Evolutionary conservation across 2,888 invertebrate species (phyloP), one percentile per base, ranked within the genome.

Genomic region (Embidobia sp.): DNA sequence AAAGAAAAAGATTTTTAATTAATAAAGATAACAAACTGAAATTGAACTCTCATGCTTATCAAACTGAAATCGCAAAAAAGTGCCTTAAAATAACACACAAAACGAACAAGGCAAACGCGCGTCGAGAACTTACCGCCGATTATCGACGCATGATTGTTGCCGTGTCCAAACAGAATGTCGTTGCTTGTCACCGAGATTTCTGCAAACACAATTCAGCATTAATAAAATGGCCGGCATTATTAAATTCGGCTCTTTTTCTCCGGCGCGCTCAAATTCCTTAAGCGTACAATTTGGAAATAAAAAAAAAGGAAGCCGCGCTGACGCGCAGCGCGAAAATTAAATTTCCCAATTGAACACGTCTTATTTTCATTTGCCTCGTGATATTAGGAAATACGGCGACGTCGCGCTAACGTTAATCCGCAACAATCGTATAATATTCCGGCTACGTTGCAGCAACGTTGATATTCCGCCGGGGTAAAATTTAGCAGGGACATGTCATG

Each of bases 341-440:
- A 70, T 70, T 61, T 70, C 48, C 29, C 72, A 72, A 63, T 72
- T 72, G 63, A 55, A 51, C 51, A 66, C 51, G 64, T 74, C 46
- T 74, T 66, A 74, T 74, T 74, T 74, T 74, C 66, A 74, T 66
- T 74, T 59, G 66, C 49, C 51, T 55, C 46, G 57, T 35, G 59
- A 74, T 74, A 74, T 66, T 66, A 74, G 59, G 35, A 74, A 44
- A 66, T 59, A 66, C 16, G 13, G 44, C 48, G 57, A 73, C 63
- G 19, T 55, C 35, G 11, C 44, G 42, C 57, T 35, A 42, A 73
- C 67, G 66, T 74, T 74, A 74, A 74, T 67, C 67, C 48, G 26
- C 63, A 55, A 63, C 72, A 72, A 73, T 73, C 73, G 74, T 74
- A n/a, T n/a, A 59, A 74, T 74, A 74, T 74, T 74, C 74, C 31